These are phyloP conservation scores for Myioborus miniatus DNA, from an alignment of 2,797 vertebrate genomes.

Conservation along the genomic window DNA sequence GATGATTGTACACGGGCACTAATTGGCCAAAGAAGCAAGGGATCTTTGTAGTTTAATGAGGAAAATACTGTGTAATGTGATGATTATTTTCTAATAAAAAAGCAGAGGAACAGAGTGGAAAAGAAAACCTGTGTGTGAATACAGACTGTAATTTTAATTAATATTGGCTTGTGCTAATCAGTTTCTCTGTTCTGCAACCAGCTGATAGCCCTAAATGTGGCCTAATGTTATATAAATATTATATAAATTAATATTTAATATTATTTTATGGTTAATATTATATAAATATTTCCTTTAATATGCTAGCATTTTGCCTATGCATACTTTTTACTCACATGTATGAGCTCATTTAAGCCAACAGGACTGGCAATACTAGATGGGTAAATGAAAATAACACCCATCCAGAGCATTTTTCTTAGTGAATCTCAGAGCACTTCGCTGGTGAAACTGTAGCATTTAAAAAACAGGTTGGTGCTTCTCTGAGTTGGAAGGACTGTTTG, in stretches of 20 bases:
- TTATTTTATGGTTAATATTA: background rate
- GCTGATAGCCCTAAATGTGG: background rate
- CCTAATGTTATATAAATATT: background rate
- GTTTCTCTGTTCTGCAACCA: background rate
- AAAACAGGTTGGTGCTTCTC: background rate
- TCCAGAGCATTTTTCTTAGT: background rate
- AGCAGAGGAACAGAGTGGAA: background rate
- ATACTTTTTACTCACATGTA: background rate
- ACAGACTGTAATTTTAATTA: conserved; percentile 27
- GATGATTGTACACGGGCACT: background rate
- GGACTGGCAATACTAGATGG: background rate
- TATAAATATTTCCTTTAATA: background rate
- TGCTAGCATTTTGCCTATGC: background rate
- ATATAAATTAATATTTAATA: background rate
- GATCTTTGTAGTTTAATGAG: conserved; percentile 36
- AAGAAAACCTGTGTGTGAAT: conserved; percentile 8
- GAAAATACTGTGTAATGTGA: conserved; percentile 33
- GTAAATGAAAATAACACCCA: background rate
- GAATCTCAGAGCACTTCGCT: background rate
- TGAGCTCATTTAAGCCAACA: background rate
- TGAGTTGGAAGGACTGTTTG: background rate
- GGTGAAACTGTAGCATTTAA: background rate
- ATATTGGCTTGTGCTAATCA: background rate
- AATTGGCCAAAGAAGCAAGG: conserved; percentile 38
- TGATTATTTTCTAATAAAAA: conserved; percentile 45